Evolutionary conservation across 2,888 invertebrate species (phyloP), one percentile per base, ranked within the genome.

Genomic region (Lepidonotus clava): DNA sequence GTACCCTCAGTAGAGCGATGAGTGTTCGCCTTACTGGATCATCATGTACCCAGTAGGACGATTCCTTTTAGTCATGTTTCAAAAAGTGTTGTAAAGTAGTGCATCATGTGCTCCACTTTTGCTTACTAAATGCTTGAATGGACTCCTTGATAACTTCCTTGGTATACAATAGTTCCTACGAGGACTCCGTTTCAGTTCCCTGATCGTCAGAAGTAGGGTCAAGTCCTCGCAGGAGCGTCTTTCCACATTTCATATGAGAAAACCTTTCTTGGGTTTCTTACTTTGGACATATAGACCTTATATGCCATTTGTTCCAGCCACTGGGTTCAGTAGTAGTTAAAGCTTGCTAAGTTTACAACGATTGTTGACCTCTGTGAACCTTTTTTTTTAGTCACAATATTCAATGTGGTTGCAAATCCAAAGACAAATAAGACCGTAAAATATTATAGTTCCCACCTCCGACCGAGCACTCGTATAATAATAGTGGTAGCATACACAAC

Each of bases 291-390:
- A 71, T 36, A 71, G 14, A 71, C 18, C 46, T 71, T 71, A 71
- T 80, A 80, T 80, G 80, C 80, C 41, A 46, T 80, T 80, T 80
- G 80, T 80, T 80, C 80, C 80, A 80, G 80, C 80, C 80, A 80
- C 80, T 80, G 80, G 80, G 34, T 80, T 80, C 41, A 34, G 36
- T 56, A 56, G 56, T 71, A 36, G 71, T 71, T 71, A 71, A 71
- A 71, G 71, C 71, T 71, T 71, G 38, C 71, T 71, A 71, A 71
- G 71, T 71, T 71, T 36, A 41, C 80, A 80, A 32, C 46, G 80
- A 80, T 80, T 80, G 80, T 80, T 80, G 80, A 80, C 80, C 80
- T 80, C 80, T 80, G 80, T 80, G 80, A 80, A 80, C 80, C n/a
- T n/a, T n/a, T n/a, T n/a, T n/a, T 41, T 80, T 80, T 80, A 6